Conservation (phyloP, 2,113 vertebrate species). For the Paratilapia polleni region DNA sequence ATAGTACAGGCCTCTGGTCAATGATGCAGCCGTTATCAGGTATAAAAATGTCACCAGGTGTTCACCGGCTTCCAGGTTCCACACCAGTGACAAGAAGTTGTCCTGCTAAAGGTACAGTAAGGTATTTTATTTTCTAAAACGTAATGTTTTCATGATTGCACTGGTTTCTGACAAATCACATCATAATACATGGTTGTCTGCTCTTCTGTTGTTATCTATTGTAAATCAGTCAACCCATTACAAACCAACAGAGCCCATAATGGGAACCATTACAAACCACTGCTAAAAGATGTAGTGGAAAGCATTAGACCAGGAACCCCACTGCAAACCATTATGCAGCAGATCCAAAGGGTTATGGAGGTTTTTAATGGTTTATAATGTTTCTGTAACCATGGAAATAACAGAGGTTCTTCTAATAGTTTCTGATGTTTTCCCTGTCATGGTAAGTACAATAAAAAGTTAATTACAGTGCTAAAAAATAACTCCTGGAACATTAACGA, state of each 20-base stretch:
- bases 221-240: constrained; percentile 34
- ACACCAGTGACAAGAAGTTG: neutral
- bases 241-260: constrained; percentile 20
- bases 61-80: no score
- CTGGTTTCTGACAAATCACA: neutral
- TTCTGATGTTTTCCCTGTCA: constrained; percentile 15
- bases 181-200: neutral
- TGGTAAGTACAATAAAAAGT: constrained; percentile 31
- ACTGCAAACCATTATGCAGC: constrained; percentile 8
- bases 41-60: no score
- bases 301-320: constrained; percentile 20
- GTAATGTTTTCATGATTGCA: neutral
- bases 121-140: neutral
- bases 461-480: constrained; percentile 40
- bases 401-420: constrained; percentile 10
- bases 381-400: constrained; percentile 32
- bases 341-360: constrained; percentile 3
- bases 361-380: constrained; percentile 10
- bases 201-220: constrained; percentile 4
- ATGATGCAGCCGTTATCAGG: no score
- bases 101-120: neutral
- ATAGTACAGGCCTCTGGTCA: no score
- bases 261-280: constrained; percentile 42
- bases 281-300: neutral
- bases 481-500: constrained; percentile 31